A percentile compares a stretch with the other conserved stretches of the same genome.
phyloP scores from a whole-genome alignment of 2,888 invertebrate genomes.

The Syrista parreyssii region DNA sequence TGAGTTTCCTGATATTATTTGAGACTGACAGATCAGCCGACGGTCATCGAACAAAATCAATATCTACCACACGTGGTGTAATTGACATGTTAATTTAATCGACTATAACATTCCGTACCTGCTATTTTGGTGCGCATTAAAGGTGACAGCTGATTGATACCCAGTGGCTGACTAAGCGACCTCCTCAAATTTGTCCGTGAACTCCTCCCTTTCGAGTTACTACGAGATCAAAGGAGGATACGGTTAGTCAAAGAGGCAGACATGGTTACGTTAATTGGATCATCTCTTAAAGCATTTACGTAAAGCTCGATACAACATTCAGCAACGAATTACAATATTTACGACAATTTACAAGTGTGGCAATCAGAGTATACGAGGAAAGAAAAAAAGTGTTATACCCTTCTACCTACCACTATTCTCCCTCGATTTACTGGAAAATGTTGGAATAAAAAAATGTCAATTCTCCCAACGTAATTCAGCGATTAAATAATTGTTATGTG shows the following conservation, averaged over 20 bases:
- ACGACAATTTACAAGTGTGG: conserved; percentile 45
- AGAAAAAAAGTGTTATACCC: conserved; percentile 55
- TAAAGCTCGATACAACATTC: conserved; percentile 61
- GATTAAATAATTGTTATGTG: neutral
- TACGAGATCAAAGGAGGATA: conserved; percentile 36
- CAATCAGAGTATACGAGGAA: conserved; percentile 58
- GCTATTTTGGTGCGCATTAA: conserved; percentile 69
- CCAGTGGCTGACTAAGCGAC: conserved; percentile 78
- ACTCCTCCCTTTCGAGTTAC: conserved; percentile 64
- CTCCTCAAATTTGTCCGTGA: conserved; percentile 67
- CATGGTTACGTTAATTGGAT: neutral
- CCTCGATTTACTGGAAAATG: conserved; percentile 64
- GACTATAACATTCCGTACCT: conserved; percentile 54
- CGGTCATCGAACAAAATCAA: neutral
- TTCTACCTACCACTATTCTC: conserved; percentile 64
- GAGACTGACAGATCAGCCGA: neutral
- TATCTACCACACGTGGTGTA: neutral
- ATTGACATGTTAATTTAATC: neutral
- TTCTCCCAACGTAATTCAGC: conserved; percentile 41
- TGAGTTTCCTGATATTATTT: neutral
- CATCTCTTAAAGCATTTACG: conserved; percentile 34
- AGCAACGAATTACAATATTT: conserved; percentile 57
- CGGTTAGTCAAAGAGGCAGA: neutral
- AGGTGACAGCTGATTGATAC: conserved; percentile 72
- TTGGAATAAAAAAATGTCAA: conserved; percentile 61